Base-by-base conservation (phyloP, 2,888 invertebrate species). In the Synanthedon myopaeformis region DNA sequence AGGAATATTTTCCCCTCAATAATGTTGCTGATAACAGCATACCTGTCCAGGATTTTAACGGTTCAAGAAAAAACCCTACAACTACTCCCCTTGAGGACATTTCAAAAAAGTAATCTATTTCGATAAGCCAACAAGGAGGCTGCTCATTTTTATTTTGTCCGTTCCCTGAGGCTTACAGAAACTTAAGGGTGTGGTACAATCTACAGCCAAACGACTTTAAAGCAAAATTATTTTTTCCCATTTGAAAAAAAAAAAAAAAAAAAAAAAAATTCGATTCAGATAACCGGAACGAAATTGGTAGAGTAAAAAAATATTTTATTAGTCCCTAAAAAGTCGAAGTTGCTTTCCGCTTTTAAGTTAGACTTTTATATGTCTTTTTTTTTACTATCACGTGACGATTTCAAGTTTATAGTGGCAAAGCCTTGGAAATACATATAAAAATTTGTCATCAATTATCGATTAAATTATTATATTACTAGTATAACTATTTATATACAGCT, bases 81-180 rank as follows among this genome's bases (percentile, higher is more conserved):
- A 64, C 61, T 66, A 62, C 68, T 72, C 67, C 79, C 75, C 75
- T 74, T 59, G 71, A 79, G 75, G 76, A 78, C 74, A 76, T 80
- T 82, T 80, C 65, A 74, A 80, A 82, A 72, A 83, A 82, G 82
- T 82, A 82, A 84, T 84, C 82, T 84, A 83, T 82, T 81, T 76
- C 76, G 82, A 82, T 85, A 85, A 85, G 82, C 84, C 82, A 80
- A 82, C 82, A 79, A 81, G 78, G 69, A 79, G 78, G 74, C 74
- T 81, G 79, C 79, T 83, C 81, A 81, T 83, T 85, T 85, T 85
- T 84, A 85, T 85, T 84, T 82, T 81, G 82, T 82, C 74, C 77
- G 74, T 80, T 83, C 83, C 83, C 79, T 64, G 66, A 79, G 85
- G 83, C 82, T 83, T 77, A 79, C 67, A 78, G 67, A 69, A 70